These are phyloP conservation scores for Enteromius argenteus DNA, from an alignment of 2,797 vertebrate genomes.

Conservation along the genomic window DNA sequence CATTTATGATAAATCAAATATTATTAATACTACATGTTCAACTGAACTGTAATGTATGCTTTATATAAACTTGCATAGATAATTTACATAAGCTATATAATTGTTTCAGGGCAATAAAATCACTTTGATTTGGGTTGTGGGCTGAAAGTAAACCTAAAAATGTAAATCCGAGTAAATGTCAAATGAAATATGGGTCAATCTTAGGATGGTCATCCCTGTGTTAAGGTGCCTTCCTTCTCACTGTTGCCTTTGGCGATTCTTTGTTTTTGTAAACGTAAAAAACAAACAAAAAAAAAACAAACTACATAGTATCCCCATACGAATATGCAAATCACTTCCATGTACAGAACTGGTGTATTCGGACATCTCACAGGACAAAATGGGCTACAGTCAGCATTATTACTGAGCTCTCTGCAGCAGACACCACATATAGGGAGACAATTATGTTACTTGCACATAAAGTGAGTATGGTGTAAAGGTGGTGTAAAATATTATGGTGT, in stretches of 20 bases:
- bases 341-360: neutral
- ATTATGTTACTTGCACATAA: conserved; percentile 33
- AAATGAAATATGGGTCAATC: neutral
- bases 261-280: no score
- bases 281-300: no score
- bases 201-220: neutral
- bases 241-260: neutral
- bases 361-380: conserved; percentile 16
- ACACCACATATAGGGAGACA: conserved; percentile 1
- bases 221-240: neutral
- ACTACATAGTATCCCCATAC: neutral
- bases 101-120: no score
- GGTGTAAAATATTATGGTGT: conserved; percentile 6
- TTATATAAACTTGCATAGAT: neutral
- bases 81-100: neutral
- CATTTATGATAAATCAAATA: neutral
- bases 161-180: neutral
- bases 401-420: neutral
- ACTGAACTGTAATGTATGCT: neutral
- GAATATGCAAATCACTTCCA: neutral
- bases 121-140: no score
- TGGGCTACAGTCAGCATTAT: neutral
- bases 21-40: neutral
- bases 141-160: neutral
- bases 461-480: neutral